phyloP scores from a whole-genome alignment of 2,113 vertebrate species.

The Pitta sordida region DNA sequence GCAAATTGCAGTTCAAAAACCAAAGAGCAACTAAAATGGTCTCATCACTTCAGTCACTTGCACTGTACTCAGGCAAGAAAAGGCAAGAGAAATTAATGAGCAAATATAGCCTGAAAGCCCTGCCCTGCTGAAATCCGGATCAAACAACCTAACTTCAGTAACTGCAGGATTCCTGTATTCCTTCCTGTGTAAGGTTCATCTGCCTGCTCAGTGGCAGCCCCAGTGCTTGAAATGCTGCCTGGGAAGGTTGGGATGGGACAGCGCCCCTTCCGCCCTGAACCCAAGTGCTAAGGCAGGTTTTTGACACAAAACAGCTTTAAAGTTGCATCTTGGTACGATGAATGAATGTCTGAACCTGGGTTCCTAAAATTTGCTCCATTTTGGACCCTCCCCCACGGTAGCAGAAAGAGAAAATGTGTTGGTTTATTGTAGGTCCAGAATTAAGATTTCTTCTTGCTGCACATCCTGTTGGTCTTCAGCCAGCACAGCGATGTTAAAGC shows the following conservation, averaged over 20 bases:
- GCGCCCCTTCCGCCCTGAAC: fast-evolving
- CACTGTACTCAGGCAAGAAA: fast-evolving
- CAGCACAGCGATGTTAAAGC: background rate
- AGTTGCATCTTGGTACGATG: background rate
- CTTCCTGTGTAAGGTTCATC: background rate
- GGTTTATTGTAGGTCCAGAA: background rate
- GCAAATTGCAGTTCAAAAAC: background rate
- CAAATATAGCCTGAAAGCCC: background rate
- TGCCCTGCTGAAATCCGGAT: background rate
- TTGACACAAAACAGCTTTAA: background rate
- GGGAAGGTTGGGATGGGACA: background rate
- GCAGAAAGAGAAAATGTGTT: background rate
- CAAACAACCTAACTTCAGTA: background rate
- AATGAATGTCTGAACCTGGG: background rate
- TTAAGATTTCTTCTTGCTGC: background rate
- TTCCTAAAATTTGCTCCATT: background rate
- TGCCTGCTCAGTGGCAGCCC: background rate
- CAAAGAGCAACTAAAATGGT: background rate
- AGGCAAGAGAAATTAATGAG: background rate
- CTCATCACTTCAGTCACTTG: background rate
- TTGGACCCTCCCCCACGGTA: background rate
- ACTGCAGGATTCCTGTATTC: background rate
- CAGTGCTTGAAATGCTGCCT: fast-evolving
- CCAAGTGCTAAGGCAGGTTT: background rate
- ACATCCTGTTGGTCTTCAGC: background rate